Evolutionary conservation across 2,888 invertebrate genomes (phyloP).

Genomic region (Malthinus seriepunctatus): DNA sequence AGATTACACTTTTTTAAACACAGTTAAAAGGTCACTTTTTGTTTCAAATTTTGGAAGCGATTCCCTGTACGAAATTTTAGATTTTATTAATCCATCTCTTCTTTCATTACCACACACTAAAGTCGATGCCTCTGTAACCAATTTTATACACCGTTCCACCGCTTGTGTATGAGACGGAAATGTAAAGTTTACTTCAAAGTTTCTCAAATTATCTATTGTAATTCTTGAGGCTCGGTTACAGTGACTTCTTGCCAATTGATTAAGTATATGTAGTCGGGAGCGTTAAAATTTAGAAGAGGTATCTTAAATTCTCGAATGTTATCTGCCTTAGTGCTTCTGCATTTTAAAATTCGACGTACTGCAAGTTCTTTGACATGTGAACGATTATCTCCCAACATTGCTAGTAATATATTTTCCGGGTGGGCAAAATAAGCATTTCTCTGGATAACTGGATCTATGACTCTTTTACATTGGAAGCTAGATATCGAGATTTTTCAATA

Average conservation of each 20-base stretch:
- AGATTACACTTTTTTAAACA: no score
- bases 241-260: neutral
- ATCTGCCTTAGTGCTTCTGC: neutral
- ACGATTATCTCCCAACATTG: slow-evolving; percentile 24
- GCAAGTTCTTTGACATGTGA: slow-evolving; percentile 34
- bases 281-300: neutral
- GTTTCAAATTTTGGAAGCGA: no score
- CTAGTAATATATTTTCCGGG: slow-evolving; percentile 38
- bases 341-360: neutral
- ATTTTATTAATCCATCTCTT: no score
- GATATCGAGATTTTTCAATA: slow-evolving; percentile 9
- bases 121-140: no score
- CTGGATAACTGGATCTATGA: slow-evolving; percentile 7
- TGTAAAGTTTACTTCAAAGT: no score
- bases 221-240: neutral
- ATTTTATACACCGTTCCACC: no score
- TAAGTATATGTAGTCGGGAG: neutral
- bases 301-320: neutral
- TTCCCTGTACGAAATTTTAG: no score
- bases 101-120: no score
- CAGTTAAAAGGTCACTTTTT: no score
- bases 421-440: slow-evolving; percentile 32
- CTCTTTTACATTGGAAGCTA: neutral
- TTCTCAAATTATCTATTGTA: no score
- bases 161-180: no score